phyloP scores from a whole-genome alignment of 2,888 invertebrate genomes.

The Panzeria rudis region DNA sequence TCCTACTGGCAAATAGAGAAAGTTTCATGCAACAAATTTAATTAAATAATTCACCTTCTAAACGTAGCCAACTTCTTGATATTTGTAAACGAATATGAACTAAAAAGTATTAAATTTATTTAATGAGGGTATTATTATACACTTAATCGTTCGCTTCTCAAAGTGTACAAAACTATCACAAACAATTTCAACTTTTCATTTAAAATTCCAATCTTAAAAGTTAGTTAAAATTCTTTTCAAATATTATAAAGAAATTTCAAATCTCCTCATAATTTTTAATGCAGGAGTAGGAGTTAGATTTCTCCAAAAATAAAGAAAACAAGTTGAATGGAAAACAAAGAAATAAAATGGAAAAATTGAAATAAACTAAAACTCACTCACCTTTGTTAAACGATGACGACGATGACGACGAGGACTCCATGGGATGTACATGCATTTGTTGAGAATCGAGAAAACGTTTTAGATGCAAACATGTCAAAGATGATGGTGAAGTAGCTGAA shows the following conservation, averaged over 20 bases:
- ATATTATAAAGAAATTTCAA: slow-evolving; percentile 1
- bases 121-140: background rate
- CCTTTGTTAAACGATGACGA: slow-evolving; percentile 70
- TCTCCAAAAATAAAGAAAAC: slow-evolving; percentile 1
- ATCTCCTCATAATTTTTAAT: background rate
- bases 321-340: slow-evolving; percentile 28
- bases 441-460: slow-evolving; percentile 80
- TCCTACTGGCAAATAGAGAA: too few relatives aligned
- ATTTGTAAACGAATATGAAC: background rate
- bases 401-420: slow-evolving; percentile 65
- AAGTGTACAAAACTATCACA: background rate
- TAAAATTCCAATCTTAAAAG: background rate
- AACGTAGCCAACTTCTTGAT: too few relatives aligned
- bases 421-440: slow-evolving; percentile 76
- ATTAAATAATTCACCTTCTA: too few relatives aligned
- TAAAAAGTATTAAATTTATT: background rate
- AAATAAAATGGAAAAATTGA: slow-evolving; percentile 26
- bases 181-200: background rate
- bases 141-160: background rate
- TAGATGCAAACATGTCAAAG: slow-evolving; percentile 81
- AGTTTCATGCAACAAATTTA: too few relatives aligned
- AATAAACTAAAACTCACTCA: slow-evolving; percentile 70
- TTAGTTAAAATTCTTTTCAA: slow-evolving; percentile 6
- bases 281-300: background rate
- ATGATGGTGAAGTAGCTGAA: slow-evolving; percentile 71